phyloP scores from a whole-genome alignment of 1,140 invertebrate genomes.

The Polyergus mexicanus region DNA sequence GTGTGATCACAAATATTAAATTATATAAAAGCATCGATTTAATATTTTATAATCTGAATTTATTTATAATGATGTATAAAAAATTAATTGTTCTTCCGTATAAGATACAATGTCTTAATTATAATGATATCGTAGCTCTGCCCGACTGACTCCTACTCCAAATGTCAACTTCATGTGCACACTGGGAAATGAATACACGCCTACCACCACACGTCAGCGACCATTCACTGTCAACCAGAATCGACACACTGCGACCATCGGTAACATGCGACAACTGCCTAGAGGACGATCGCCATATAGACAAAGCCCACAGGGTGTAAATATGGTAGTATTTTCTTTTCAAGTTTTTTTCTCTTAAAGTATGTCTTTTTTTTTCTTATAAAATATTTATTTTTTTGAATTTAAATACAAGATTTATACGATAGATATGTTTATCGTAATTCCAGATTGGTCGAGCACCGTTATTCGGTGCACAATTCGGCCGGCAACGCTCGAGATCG shows the following conservation, averaged over 20 bases:
- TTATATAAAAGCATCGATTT: background rate
- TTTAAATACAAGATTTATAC: too few relatives aligned
- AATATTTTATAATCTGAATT: background rate
- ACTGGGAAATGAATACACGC: slow-evolving; percentile 72
- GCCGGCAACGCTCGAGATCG: slow-evolving; percentile 75
- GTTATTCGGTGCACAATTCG: slow-evolving; percentile 52
- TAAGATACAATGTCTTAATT: background rate
- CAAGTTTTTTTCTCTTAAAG: background rate
- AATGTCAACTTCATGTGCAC: slow-evolving; percentile 81
- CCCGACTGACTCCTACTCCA: slow-evolving; percentile 72
- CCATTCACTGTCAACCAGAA: slow-evolving; percentile 67
- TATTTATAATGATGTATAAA: background rate
- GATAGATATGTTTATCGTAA: slow-evolving; percentile 18
- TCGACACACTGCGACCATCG: slow-evolving; percentile 56
- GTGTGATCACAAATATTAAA: background rate
- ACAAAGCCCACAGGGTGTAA: slow-evolving; percentile 74
- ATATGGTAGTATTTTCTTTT: slow-evolving; percentile 69
- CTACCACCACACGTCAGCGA: slow-evolving; percentile 68
- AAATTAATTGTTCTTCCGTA: background rate
- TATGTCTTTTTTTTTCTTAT: background rate
- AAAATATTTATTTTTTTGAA: background rate
- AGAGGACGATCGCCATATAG: slow-evolving; percentile 82
- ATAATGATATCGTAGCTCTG: slow-evolving; percentile 75
- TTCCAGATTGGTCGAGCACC: slow-evolving; percentile 72
- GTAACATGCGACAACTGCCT: slow-evolving; percentile 71